Percentiles rank a stretch among this genome's conserved stretches.
phyloP scores from a whole-genome alignment of 2,888 invertebrate genomes.

The Choreutis nemorana region DNA sequence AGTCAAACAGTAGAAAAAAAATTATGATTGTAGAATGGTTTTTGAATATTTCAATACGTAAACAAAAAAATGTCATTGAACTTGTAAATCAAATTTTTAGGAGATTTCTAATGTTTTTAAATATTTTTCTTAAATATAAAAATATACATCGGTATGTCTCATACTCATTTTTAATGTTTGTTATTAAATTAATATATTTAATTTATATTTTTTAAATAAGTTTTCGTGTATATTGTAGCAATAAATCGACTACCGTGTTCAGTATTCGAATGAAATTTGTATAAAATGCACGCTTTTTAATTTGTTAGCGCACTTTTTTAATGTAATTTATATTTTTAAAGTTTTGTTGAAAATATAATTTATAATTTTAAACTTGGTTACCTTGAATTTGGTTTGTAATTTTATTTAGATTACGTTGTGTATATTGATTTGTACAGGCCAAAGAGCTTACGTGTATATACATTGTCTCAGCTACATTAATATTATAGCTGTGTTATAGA shows the following conservation, averaged over 20 bases:
- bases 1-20: no score
- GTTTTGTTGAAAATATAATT: slow-evolving; percentile 54
- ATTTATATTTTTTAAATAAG: slow-evolving; percentile 1
- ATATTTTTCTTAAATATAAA: not conserved
- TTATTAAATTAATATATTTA: not conserved
- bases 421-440: slow-evolving; percentile 56
- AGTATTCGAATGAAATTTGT: slow-evolving; percentile 29
- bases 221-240: slow-evolving; percentile 30
- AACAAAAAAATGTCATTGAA: no score
- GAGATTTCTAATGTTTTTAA: no score
- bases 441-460: slow-evolving; percentile 65
- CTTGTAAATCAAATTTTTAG: no score
- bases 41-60: no score
- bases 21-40: no score
- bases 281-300: slow-evolving; percentile 18
- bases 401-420: slow-evolving; percentile 37
- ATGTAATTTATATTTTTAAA: slow-evolving; percentile 27
- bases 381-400: slow-evolving; percentile 41
- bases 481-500: slow-evolving; percentile 32
- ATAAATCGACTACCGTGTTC: slow-evolving; percentile 37
- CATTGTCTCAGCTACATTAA: slow-evolving; percentile 32
- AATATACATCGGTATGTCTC: no score
- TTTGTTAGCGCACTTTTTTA: slow-evolving; percentile 16
- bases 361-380: slow-evolving; percentile 60
- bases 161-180: not conserved